Conservation (phyloP, 2,888 invertebrate species). For the Alcis repandata region DNA sequence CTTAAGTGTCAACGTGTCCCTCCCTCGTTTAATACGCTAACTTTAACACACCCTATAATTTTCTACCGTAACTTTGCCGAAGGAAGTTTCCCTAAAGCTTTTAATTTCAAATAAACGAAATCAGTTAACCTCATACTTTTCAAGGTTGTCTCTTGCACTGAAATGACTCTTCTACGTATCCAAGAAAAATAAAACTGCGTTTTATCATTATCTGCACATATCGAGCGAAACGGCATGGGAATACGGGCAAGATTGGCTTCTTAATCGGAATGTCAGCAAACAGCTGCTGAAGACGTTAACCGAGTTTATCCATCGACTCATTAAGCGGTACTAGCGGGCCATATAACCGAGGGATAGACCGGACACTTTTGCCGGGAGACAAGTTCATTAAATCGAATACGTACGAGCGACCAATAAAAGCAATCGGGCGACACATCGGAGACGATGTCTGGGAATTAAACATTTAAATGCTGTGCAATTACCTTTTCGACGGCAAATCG, state of each 20-base stretch:
- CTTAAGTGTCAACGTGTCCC: conserved; percentile 53
- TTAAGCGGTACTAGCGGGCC: conserved; percentile 53
- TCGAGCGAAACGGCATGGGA: conserved; percentile 41
- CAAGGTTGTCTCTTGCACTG: not conserved
- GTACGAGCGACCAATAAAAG: conserved; percentile 64
- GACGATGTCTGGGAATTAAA: conserved; percentile 67
- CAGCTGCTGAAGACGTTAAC: conserved; percentile 60
- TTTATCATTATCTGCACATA: conserved; percentile 14
- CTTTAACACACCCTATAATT: conserved; percentile 57
- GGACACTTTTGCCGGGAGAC: conserved; percentile 55
- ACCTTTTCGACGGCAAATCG: conserved; percentile 74
- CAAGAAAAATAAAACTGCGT: conserved; percentile 26
- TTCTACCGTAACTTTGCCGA: conserved; percentile 39
- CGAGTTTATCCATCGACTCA: conserved; percentile 60
- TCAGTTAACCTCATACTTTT: not conserved
- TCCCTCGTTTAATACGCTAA: conserved; percentile 43
- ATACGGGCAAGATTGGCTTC: conserved; percentile 51
- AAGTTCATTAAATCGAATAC: conserved; percentile 69
- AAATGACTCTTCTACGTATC: conserved; percentile 8
- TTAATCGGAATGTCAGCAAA: conserved; percentile 58
- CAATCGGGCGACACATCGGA: conserved; percentile 64
- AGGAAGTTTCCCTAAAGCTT: conserved; percentile 26
- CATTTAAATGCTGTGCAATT: conserved; percentile 74
- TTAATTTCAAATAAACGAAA: conserved; percentile 1
- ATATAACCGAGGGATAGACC: conserved; percentile 52